Conservation (phyloP, 2,888 invertebrate species). For the Euclidia mi region DNA sequence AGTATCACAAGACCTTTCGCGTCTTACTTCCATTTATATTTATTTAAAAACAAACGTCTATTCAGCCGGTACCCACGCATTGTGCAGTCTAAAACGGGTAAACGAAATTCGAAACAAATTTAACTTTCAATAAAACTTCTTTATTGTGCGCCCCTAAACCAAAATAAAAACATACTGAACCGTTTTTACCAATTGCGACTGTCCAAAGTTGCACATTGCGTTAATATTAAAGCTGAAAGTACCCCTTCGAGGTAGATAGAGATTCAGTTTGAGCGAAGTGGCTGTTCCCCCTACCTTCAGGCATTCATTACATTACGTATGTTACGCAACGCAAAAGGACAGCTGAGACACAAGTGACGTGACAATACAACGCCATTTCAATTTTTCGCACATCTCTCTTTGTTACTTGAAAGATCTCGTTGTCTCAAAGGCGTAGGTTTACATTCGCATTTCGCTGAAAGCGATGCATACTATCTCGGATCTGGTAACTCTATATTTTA, state of each 20-base stretch:
- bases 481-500: no score
- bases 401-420: slow-evolving; percentile 21
- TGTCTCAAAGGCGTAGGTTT: no score
- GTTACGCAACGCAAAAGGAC: slow-evolving; percentile 63
- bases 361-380: slow-evolving; percentile 52
- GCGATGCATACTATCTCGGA: no score
- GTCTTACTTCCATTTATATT: slow-evolving; percentile 19
- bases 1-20: slow-evolving; percentile 23
- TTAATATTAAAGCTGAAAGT: slow-evolving; percentile 57
- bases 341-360: slow-evolving; percentile 64
- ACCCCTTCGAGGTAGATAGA: slow-evolving; percentile 53
- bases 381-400: slow-evolving; percentile 52
- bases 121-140: slow-evolving; percentile 47
- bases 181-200: slow-evolving; percentile 44
- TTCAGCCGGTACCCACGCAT: slow-evolving; percentile 18
- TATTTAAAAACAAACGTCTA: slow-evolving; percentile 33
- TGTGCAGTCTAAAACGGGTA: slow-evolving; percentile 26
- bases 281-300: slow-evolving; percentile 20
- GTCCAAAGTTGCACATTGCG: slow-evolving; percentile 41
- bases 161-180: slow-evolving; percentile 37
- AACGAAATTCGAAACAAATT: slow-evolving; percentile 48
- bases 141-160: slow-evolving; percentile 22
- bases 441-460: no score
- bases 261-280: slow-evolving; percentile 24
- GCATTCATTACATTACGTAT: slow-evolving; percentile 69